Evolutionary conservation across 2,888 invertebrate genomes (phyloP), one percentile per base, ranked within the genome.

Genomic region (Acleris literana): DNA sequence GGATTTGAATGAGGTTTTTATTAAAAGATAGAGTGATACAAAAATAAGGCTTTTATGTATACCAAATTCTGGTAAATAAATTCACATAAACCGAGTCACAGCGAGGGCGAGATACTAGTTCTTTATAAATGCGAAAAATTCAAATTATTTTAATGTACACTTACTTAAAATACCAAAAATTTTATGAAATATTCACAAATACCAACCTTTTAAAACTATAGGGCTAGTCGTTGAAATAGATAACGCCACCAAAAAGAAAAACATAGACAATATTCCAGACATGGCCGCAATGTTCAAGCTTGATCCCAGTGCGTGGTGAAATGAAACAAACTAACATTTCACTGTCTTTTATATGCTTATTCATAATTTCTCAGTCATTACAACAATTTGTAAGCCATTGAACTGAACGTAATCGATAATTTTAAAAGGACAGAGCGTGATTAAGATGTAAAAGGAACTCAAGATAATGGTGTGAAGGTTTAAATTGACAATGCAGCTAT

Each of bases 161-260:
- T n/a, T n/a, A n/a, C n/a, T n/a, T n/a, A n/a, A n/a, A n/a, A n/a
- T n/a, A n/a, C n/a, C n/a, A n/a, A n/a, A n/a, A n/a, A n/a, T n/a
- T n/a, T n/a, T n/a, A n/a, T n/a, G n/a, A n/a, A n/a, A n/a, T n/a
- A n/a, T n/a, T n/a, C n/a, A n/a, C 20, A 39, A 67, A 51, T 7
- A 73, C 79, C 49, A 63, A 87, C 87, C 84, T 85, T 83, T 85
- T 53, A 85, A 76, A 69, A 86, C 78, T 58, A 86, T 67, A 55
- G 87, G 86, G 64, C 74, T 69, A 3, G 78, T 77, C n/a, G 68
- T 61, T 25, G 77, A 72, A 25, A 46, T 44, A 71, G 25, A 63
- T 22, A 76, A 70, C 52, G 69, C 18, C 64, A 72, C 48, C 49
- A 58, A 5, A 67, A 74, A 53, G 33, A 70, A 62, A 46, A 69